Evolutionary conservation across 2,113 vertebrate genomes (phyloP).

Genomic region (Misgurnus anguillicaudatus): DNA sequence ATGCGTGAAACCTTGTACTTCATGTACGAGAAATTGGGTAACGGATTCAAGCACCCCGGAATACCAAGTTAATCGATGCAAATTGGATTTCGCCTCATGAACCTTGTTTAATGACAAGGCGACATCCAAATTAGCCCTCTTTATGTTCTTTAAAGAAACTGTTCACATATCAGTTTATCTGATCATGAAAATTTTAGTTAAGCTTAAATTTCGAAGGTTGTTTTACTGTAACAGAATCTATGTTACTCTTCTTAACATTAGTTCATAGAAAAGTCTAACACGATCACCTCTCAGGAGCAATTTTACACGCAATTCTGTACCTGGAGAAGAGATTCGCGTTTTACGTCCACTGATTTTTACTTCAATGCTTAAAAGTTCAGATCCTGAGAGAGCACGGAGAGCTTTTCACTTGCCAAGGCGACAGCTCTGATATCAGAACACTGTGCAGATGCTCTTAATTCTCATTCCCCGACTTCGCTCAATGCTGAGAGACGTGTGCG

Average conservation of each 20-base stretch:
- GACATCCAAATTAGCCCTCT: neutral
- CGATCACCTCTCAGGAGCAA: neutral
- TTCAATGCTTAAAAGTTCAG: neutral
- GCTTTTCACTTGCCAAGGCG: conserved; percentile 12
- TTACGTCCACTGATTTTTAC: neutral
- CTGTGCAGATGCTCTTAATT: conserved; percentile 15
- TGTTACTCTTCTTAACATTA: neutral
- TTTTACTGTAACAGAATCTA: neutral
- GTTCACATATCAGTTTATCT: too few relatives aligned
- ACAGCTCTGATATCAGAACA: conserved; percentile 10
- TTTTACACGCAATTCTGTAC: neutral
- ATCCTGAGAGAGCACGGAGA: neutral
- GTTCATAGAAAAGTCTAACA: neutral
- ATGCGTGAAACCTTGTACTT: neutral
- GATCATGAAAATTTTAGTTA: too few relatives aligned
- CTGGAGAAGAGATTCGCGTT: neutral
- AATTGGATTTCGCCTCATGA: neutral
- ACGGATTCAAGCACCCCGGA: neutral
- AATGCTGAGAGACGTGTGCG: neutral
- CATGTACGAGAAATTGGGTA: neutral
- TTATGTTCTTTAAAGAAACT: neutral
- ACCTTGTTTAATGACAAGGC: neutral
- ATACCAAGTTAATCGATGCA: neutral
- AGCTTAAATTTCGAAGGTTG: too few relatives aligned
- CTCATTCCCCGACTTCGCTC: neutral